These are phyloP conservation scores for Cydia pomonella DNA, from an alignment of 1,140 invertebrate genomes.

Conservation along the genomic window DNA sequence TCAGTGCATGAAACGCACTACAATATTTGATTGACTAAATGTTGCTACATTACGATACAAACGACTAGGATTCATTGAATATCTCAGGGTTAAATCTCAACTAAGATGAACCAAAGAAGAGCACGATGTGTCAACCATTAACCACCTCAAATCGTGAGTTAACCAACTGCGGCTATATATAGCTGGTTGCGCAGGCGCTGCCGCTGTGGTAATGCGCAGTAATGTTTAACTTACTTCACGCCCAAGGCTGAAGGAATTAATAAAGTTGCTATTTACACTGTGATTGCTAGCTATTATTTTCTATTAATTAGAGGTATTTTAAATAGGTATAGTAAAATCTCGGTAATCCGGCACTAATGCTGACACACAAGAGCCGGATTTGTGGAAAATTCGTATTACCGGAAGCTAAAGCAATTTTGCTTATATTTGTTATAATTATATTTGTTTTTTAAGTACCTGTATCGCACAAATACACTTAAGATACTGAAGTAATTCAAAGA, in stretches of 20 bases:
- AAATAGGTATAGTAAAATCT: too few species aligned
- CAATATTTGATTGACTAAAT: too few species aligned
- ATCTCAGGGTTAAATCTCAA: background rate
- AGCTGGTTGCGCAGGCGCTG: conserved; percentile 5
- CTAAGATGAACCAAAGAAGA: background rate
- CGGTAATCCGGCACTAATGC: too few species aligned
- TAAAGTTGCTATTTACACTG: background rate
- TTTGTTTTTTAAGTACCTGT: too few species aligned
- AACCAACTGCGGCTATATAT: conserved; percentile 22
- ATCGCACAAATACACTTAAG: too few species aligned
- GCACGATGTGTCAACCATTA: conserved; percentile 8
- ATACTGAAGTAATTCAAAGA: too few species aligned
- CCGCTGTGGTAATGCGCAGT: background rate
- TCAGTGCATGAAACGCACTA: too few species aligned
- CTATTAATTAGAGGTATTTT: background rate
- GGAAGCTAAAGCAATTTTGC: too few species aligned
- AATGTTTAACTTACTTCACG: conserved; percentile 25
- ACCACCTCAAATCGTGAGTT: conserved; percentile 24
- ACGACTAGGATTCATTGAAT: background rate
- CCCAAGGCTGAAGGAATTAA: conserved; percentile 13
- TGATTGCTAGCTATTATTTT: conserved; percentile 4
- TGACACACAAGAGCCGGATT: too few species aligned
- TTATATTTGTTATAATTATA: too few species aligned
- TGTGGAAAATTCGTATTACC: too few species aligned
- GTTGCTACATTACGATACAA: too few species aligned